Evolutionary conservation across 2,113 vertebrate genomes (phyloP), one percentile per base, ranked within the genome.

Genomic region (Egretta garzetta): DNA sequence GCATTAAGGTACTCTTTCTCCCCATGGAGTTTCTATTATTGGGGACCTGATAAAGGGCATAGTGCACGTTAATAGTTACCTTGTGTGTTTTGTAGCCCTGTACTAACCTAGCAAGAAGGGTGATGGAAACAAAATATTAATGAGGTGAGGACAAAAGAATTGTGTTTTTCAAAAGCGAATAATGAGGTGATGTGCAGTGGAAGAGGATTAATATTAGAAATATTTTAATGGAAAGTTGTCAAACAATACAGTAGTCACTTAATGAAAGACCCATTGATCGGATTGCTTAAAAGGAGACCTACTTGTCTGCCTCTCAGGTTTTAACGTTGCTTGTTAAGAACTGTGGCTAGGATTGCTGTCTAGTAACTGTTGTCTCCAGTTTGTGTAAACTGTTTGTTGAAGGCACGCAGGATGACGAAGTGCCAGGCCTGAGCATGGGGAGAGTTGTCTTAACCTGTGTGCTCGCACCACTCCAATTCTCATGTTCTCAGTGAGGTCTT

Each of bases 381-480:
- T 80, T 60, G 66, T 84, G 68, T 77, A 5, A 66, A 52, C 12
- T 62, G 19, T 68, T 82, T 75, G 20, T 50, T 93, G 87, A 49
- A 73, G 74, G 37, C 0, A 1, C 1, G 5, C 0, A 4, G 56
- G 67, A 47, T 27, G 41, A 28, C 76, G 79, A 49, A 10, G 70
- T 87, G 33, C 66, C 35, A 63, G 74, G 49, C 17, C 58, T 64
- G 62, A 68, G 53, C 0, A 0, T 33, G 49, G 70, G 80, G 62
- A 56, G 19, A 21, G 6, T 52, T 7, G 0, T 32, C 35, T 20
- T 39, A 32, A 71, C 32, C 37, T 9, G 0, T 77, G 63, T 63
- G n/a, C 45, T 77, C 0, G 0, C 26, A 30, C 45, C 63, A n/a
- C 21, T 88, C 35, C 6, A 0, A 59, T 76, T n/a, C 3, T 0